These are phyloP conservation scores for Varroa destructor DNA, from an alignment of 1,140 invertebrate species.

Conservation along the genomic window DNA sequence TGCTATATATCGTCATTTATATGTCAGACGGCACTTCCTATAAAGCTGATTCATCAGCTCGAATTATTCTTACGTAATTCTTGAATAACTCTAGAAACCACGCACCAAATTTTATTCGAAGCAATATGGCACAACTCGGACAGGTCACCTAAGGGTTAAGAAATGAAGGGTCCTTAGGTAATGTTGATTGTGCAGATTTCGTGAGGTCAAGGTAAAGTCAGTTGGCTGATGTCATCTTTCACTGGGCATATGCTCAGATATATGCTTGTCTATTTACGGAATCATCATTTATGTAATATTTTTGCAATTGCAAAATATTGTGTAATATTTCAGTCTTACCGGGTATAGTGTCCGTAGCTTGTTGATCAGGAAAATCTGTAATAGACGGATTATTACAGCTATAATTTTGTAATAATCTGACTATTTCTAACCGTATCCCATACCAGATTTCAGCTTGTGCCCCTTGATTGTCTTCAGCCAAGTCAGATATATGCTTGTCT, in stretches of 20 bases:
- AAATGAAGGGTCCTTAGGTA: neutral
- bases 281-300: no score
- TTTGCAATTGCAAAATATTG: no score
- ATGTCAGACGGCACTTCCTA: constrained; percentile 28
- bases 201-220: neutral
- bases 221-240: no score
- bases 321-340: no score
- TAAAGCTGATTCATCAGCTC: constrained; percentile 20
- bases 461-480: constrained; percentile 27
- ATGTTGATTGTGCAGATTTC: neutral
- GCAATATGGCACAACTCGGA: neutral
- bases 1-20: constrained; percentile 18
- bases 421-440: neutral
- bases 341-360: no score
- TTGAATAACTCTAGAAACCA: neutral
- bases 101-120: neutral
- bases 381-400: no score
- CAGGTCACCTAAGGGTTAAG: neutral
- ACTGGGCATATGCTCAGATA: no score
- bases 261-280: no score
- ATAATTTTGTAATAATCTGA: no score
- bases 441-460: constrained; percentile 9
- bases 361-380: no score
- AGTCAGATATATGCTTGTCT: constrained; percentile 27
- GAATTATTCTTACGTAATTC: neutral